Evolutionary conservation across 1,140 invertebrate species (phyloP), one percentile per base, ranked within the genome.

Genomic region (Chionoecetes opilio): DNA sequence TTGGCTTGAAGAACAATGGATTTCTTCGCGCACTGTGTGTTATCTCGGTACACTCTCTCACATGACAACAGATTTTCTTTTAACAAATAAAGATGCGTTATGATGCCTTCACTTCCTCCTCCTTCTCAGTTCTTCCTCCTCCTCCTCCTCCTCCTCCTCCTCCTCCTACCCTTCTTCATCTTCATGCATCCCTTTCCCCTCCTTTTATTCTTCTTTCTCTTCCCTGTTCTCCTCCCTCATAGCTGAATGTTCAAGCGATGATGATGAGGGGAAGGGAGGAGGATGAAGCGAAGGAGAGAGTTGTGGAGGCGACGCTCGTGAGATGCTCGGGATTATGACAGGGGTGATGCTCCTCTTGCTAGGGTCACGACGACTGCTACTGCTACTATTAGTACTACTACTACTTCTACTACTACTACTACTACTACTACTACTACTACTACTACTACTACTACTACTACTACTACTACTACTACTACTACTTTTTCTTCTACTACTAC

Each of bases 191-290:
- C 34, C 38, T 91, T 91, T 0, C n/a, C 53, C 90, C 31, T 91
- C 89, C 37, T 41, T 91, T 53, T 82, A 35, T 91, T 91, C 53
- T 75, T 75, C 53, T 53, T 53, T 82, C 53, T 34, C 21, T 32
- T 75, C 29, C 38, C 31, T 32, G 63, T 75, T 75, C 63, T 75
- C 63, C 63, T 75, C 63, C n/a, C 63, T 75, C 63, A 75, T 75
- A 75, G 63, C 63, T 75, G 63, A 75, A 75, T 75, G n/a, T 75
- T 75, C 63, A 75, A 75, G n/a, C 63, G 63, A 75, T 75, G 63
- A 75, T 75, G 63, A 75, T 75, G 63, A 75, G 63, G 63, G 63
- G 63, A 75, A 75, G 63, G 63, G 63, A 75, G 63, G 63, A 75
- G 63, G 63, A 75, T 5, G 63, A 75, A 21, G 87, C 21, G 63